Evolutionary conservation across 2,888 invertebrate genomes (phyloP).

Genomic region (Lithophane socia): DNA sequence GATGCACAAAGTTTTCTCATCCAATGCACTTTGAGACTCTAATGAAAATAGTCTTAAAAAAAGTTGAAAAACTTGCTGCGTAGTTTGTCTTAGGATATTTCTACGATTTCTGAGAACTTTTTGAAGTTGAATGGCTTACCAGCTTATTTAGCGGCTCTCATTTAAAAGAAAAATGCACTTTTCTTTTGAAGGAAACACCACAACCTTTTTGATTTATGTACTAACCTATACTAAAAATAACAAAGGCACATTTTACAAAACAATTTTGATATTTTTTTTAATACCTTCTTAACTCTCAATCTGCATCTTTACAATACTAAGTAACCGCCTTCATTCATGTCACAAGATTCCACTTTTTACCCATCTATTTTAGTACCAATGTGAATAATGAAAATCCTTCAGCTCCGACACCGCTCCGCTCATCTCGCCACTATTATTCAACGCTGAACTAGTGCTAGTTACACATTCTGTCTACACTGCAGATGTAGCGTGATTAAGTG

Average conservation of each 20-base stretch:
- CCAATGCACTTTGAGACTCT: constrained; percentile 34
- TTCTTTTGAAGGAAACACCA: not conserved
- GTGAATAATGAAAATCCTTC: constrained; percentile 4
- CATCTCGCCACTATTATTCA: constrained; percentile 35
- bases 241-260: not conserved
- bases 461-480: constrained; percentile 51
- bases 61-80: constrained; percentile 19
- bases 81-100: constrained; percentile 7
- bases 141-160: not conserved
- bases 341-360: not conserved
- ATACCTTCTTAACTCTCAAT: not conserved
- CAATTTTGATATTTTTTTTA: not conserved
- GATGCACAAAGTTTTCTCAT: constrained; percentile 21
- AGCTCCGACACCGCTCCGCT: constrained; percentile 9
- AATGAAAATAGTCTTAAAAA: constrained; percentile 48
- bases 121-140: not conserved
- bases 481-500: constrained; percentile 53
- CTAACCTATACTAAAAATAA: no score
- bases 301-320: not conserved
- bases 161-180: not conserved
- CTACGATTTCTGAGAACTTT: not conserved
- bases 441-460: constrained; percentile 32
- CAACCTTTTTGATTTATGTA: no score
- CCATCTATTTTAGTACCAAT: not conserved
- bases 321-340: not conserved